Percentiles rank a stretch among this genome's conserved stretches.
Conservation (phyloP, 2,888 invertebrate species). For the Andrena minutula region DNA sequence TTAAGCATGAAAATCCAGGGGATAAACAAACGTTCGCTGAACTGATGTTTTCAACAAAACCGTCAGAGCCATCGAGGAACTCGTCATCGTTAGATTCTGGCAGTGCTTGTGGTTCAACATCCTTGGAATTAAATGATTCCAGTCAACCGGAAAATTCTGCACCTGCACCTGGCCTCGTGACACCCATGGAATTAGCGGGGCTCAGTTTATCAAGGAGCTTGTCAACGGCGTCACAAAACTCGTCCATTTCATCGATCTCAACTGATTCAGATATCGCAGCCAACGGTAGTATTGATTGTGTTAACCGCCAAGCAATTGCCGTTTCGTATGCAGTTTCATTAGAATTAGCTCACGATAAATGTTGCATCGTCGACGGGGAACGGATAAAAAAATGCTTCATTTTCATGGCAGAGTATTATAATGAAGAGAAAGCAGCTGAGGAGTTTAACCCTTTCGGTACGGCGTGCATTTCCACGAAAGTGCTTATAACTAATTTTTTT, state of each 20-base stretch:
- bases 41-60: neutral
- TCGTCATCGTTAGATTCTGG: neutral
- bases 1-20: neutral
- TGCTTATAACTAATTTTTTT: too few relatives aligned
- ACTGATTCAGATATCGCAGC: too few relatives aligned
- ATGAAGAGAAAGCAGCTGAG: too few relatives aligned
- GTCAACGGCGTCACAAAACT: constrained; percentile 6
- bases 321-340: too few relatives aligned
- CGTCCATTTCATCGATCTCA: neutral
- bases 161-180: neutral
- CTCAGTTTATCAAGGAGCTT: neutral
- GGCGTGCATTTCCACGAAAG: too few relatives aligned
- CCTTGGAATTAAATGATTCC: constrained; percentile 5
- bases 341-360: too few relatives aligned
- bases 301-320: too few relatives aligned
- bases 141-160: neutral
- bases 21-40: neutral
- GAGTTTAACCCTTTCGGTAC: too few relatives aligned
- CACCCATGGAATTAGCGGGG: neutral
- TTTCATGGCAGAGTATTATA: too few relatives aligned
- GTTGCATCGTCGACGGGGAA: too few relatives aligned
- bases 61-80: constrained; percentile 1
- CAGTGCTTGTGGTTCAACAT: neutral
- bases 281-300: too few relatives aligned
- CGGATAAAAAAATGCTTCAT: too few relatives aligned